Conservation (phyloP, 2,888 invertebrate genomes). For the Drosophila anomelani region DNA sequence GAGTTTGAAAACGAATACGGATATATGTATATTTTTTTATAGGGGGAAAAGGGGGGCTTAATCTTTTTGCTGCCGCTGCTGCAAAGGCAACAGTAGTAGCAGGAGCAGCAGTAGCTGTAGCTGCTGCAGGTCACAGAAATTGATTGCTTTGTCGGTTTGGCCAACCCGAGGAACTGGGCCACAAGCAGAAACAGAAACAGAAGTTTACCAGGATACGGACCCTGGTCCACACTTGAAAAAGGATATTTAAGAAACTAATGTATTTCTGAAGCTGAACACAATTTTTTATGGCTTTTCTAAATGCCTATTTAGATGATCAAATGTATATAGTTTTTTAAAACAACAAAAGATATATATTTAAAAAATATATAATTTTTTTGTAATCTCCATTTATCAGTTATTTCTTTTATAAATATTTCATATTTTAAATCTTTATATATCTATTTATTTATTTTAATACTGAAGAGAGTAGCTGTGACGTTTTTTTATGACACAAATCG, state of each 20-base stretch:
- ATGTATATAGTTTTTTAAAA: too few relatives aligned
- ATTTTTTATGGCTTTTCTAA: too few relatives aligned
- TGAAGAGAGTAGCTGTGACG: rapidly evolving
- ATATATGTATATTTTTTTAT: conserved; percentile 53
- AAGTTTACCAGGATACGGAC: conserved; percentile 14
- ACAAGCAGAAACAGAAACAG: conserved; percentile 34
- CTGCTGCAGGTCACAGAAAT: conserved; percentile 57
- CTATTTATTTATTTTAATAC: not conserved
- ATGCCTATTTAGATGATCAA: too few relatives aligned
- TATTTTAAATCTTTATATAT: not conserved
- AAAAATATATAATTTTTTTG: too few relatives aligned
- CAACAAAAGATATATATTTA: too few relatives aligned
- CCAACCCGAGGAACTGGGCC: conserved; percentile 43
- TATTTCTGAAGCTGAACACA: too few relatives aligned
- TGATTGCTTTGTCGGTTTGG: conserved; percentile 77
- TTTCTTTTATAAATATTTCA: too few relatives aligned
- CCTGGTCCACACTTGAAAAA: conserved; percentile 13
- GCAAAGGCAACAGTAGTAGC: conserved; percentile 13
- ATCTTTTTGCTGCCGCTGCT: conserved; percentile 56
- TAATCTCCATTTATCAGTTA: too few relatives aligned
- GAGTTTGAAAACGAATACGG: conserved; percentile 52
- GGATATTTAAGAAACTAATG: too few relatives aligned
- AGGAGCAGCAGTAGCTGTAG: conserved; percentile 14
- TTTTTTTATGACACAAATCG: not conserved
- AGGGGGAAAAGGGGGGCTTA: conserved; percentile 43